These are phyloP conservation scores for Mythimna pallens DNA, from an alignment of 2,888 invertebrate species.

Conservation along the genomic window DNA sequence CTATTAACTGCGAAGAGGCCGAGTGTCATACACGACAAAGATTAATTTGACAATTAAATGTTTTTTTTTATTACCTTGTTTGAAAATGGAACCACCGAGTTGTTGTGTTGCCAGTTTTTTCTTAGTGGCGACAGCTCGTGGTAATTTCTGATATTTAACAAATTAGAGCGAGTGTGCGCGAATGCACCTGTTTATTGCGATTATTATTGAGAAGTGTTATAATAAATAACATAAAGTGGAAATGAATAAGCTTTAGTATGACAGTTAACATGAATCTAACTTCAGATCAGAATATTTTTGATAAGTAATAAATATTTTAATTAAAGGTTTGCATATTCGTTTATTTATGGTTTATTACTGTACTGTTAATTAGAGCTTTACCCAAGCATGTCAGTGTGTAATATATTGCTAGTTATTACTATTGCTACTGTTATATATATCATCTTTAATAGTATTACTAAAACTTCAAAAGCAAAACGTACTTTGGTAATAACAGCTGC, in stretches of 20 bases:
- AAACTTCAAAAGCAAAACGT: conserved; percentile 44
- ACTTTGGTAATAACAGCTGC: conserved; percentile 82
- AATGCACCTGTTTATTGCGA: conserved; percentile 50
- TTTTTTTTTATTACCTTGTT: conserved; percentile 43
- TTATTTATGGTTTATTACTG: conserved; percentile 33
- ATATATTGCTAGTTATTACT: conserved; percentile 27
- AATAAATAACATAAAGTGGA: conserved; percentile 19
- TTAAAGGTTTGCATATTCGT: conserved; percentile 15
- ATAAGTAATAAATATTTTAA: conserved; percentile 46
- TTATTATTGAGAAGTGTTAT: conserved; percentile 30
- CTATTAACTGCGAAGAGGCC: conserved; percentile 74
- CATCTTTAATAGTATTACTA: conserved; percentile 41
- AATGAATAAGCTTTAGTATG: conserved; percentile 21
- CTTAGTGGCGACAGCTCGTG: conserved; percentile 51
- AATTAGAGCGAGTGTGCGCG: conserved; percentile 45
- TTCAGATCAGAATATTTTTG: conserved; percentile 22
- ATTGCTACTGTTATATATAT: conserved; percentile 31
- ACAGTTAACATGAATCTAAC: conserved; percentile 23
- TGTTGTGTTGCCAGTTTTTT: conserved; percentile 35
- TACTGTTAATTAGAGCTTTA: conserved; percentile 44
- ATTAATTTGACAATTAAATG: conserved; percentile 75
- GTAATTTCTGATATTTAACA: conserved; percentile 56
- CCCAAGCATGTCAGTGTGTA: conserved; percentile 30
- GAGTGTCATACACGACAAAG: conserved; percentile 72
- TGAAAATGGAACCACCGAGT: conserved; percentile 39